Conservation (phyloP, 2,113 vertebrate genomes). For the rabbit (Oryctolagus cuniculus) region mOryCun1.1 NC_091453.1:107433501-107434000, state of each 20-base stretch:
- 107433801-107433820: background rate
- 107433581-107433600: slow-evolving; percentile 46
- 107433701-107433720: slow-evolving; percentile 45
- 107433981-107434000: slow-evolving; percentile 60
- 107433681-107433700: background rate
- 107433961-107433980: slow-evolving; percentile 16
- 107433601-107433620: background rate
- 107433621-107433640: background rate
- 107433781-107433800: background rate
- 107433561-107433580: slow-evolving; percentile 55
- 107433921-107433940: slow-evolving; percentile 22
- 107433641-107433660: slow-evolving; percentile 20
- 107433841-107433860: background rate
- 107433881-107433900: background rate
- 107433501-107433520: background rate
- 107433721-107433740: background rate
- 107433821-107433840: background rate
- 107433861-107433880: background rate
- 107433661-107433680: background rate
- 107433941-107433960: background rate
- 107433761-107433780: background rate
- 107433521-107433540: slow-evolving; percentile 64
- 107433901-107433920: background rate
- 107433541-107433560: slow-evolving; percentile 46
- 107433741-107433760: background rate